These are phyloP conservation scores for Pteruthius melanotis DNA, from an alignment of 2,113 vertebrate genomes.

Conservation along the genomic window DNA sequence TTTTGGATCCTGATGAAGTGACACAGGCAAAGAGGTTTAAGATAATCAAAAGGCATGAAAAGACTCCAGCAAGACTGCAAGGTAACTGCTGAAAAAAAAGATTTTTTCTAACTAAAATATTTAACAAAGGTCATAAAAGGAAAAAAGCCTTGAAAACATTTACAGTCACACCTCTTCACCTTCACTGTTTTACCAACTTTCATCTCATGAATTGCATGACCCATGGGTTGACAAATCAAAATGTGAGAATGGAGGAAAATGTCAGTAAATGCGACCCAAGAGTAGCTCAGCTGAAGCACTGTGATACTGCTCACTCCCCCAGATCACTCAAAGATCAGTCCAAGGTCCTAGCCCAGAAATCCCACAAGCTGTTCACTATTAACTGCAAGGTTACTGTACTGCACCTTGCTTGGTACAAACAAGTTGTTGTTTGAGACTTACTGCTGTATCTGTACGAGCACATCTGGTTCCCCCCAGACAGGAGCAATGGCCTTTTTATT, in stretches of 20 bases:
- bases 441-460: not conserved
- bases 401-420: not conserved
- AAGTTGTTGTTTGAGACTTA: not conserved
- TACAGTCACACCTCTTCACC: not conserved
- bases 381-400: not conserved
- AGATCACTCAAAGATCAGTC: not conserved
- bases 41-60: not conserved
- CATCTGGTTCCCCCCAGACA: not conserved
- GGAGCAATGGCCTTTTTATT: not conserved
- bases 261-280: not conserved
- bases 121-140: not conserved
- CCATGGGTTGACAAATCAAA: not conserved
- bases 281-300: not conserved
- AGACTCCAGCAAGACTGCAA: not conserved
- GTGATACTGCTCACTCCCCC: not conserved
- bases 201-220: not conserved
- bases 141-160: not conserved
- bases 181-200: not conserved
- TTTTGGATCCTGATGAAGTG: not conserved
- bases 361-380: fast-evolving
- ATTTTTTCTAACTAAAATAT: not conserved
- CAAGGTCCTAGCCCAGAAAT: not conserved
- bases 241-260: not conserved
- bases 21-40: not conserved
- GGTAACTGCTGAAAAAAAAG: not conserved